Evolutionary conservation across 2,797 vertebrate genomes (phyloP), one percentile per base, ranked within the genome.

Genomic region (Nannoperca australis): DNA sequence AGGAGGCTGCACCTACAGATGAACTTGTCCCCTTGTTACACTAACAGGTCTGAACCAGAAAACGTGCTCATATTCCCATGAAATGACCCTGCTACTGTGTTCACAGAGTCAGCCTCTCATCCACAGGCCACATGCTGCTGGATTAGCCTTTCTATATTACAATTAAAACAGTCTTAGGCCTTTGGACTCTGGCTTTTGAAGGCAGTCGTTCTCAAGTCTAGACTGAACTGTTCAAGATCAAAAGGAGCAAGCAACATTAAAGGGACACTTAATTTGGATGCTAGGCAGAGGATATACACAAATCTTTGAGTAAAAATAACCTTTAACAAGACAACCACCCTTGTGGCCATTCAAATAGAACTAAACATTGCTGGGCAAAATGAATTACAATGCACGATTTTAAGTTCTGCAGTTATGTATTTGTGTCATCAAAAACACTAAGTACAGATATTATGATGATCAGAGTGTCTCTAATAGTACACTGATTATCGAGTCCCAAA

Each of bases 401-500:
- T 51, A 40, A 20, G 42, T 79, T 65, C 15, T 11, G 49, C 40
- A 69, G 27, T 40, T n/a, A n/a, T 27, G 8, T 61, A 49, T 78
- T 54, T 67, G 66, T 58, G 59, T 49, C 55, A 68, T 68, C 44
- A 76, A 62, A 18, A 51, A 22, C 20, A 44, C 24, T 64, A 45
- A 75, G 62, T 50, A 65, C 27, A 79, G 64, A 84, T 76, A 50
- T 79, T 47, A 67, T 53, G 44, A 82, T 73, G 76, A 59, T 77
- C 50, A 63, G 64, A 83, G 70, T 45, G 38, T 76, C 54, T 85
- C 24, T 76, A 67, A 84, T 80, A 70, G 70, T 51, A 76, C 74
- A 75, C 69, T 69, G 78, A 78, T 84, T 80, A 84, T 70, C 65
- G 76, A 69, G 78, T 66, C 74, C 74, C 76, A 85, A 82, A 82